Evolutionary conservation across 2,797 vertebrate genomes (phyloP), one percentile per base, ranked within the genome.

Genomic region (Galagoides demidoff): DNA sequence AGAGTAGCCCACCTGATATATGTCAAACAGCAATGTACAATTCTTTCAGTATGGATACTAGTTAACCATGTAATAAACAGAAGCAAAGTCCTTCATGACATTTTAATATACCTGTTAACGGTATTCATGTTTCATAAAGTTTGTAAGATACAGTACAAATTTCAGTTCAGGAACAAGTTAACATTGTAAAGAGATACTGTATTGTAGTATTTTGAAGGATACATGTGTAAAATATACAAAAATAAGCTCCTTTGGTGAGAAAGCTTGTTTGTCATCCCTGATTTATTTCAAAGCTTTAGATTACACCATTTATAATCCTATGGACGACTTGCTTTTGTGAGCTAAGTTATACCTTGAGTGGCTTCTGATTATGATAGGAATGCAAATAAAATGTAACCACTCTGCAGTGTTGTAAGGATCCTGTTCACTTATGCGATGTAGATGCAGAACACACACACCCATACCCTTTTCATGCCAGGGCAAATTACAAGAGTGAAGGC

Each of bases 331-430:
- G 78, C 37, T 92, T 94, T 70, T 87, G 66, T 92, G 16, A 25
- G 25, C 23, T 20, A 76, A 29, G 13, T 76, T 79, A n/a, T 34
- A 78, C 71, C 17, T 76, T 43, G 34, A 87, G 74, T 71, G 52
- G 70, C 31, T 11, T 92, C 70, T 64, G 59, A 94, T 43, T 79
- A 85, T 34, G 64, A 73, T 39, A 83, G 37, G 76, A 83, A 63
- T 70, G 71, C 59, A 87, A 82, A 70, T 13, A 73, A 94, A 96
- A 94, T 91, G 71, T 39, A 94, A 96, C 95, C 19, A 73, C 29
- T 63, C 85, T 63, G 29, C 85, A 63, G 74, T 71, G 63, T 19
- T 95, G 13, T 84, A 27, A 64, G 55, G 20, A 6, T 20, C 34
- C 49, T 57, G 23, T 55, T 43, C 59, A 37, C 39, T 78, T 61